Percentiles rank a stretch among this genome's conserved stretches.
phyloP scores from a whole-genome alignment of 2,113 vertebrate species.

The Scatophagus argus region DNA sequence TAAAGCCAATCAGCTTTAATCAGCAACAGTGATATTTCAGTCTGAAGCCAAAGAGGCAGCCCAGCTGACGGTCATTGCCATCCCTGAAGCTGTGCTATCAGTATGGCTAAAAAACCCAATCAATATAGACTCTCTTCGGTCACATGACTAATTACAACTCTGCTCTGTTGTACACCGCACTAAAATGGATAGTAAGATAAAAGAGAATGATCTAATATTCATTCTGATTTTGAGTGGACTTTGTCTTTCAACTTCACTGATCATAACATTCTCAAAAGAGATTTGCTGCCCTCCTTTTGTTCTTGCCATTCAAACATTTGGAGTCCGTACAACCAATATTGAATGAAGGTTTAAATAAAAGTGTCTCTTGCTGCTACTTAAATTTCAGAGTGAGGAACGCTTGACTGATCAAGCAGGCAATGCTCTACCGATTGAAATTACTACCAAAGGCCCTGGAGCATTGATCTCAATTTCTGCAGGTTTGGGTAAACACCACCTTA shows the following conservation, averaged over 20 bases:
- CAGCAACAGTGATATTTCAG: neutral
- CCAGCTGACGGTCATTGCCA: neutral
- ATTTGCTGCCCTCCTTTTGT: conserved; percentile 49
- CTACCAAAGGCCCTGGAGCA: conserved; percentile 73
- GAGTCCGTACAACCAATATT: conserved; percentile 42
- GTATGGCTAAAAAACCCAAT: neutral
- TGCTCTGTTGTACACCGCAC: no score
- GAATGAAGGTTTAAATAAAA: conserved; percentile 35
- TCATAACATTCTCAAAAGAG: conserved; percentile 30
- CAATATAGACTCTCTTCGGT: no score
- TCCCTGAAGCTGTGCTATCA: neutral
- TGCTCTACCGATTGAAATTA: conserved; percentile 76
- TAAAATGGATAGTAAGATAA: neutral
- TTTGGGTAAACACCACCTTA: conserved; percentile 82
- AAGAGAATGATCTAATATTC: conserved; percentile 2
- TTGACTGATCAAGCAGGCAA: conserved; percentile 57
- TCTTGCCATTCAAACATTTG: conserved; percentile 54
- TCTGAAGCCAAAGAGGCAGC: neutral
- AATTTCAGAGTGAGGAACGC: conserved; percentile 63
- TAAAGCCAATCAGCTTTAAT: neutral
- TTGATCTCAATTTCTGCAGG: conserved; percentile 80
- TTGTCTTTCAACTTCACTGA: conserved; percentile 33
- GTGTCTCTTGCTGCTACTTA: conserved; percentile 62
- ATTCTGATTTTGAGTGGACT: neutral
- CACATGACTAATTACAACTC: neutral